A percentile compares a stretch with the other conserved stretches of the same genome.
These are phyloP conservation scores for Mormyrus proboscirostris DNA, from an alignment of 2,797 vertebrate genomes.

Conservation along the genomic window DNA sequence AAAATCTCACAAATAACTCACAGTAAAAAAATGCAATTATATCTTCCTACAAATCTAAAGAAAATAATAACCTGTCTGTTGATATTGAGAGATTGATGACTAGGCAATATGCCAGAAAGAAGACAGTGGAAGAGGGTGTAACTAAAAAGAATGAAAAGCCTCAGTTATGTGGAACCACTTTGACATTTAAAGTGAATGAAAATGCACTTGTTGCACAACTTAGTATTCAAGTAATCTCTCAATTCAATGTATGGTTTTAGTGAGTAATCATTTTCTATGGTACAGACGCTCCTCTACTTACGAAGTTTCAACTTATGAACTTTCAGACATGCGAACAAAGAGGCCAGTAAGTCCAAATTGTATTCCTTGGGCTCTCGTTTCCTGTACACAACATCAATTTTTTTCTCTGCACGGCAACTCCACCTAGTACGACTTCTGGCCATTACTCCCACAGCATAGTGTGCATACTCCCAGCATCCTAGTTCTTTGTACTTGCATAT, in stretches of 20 bases:
- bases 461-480: too few species aligned
- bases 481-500: too few species aligned
- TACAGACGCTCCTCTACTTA: neutral
- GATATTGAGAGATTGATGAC: neutral
- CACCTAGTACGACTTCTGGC: too few species aligned
- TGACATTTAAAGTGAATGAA: neutral
- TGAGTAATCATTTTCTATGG: neutral
- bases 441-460: too few species aligned
- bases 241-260: neutral
- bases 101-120: neutral
- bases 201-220: neutral
- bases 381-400: too few species aligned
- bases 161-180: neutral
- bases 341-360: neutral
- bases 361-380: neutral
- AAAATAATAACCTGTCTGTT: neutral
- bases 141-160: neutral
- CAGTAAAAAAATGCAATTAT: neutral
- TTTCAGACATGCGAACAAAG: neutral
- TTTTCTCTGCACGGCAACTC: too few species aligned
- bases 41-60: neutral
- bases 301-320: too few species aligned
- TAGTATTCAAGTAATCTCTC: neutral
- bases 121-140: neutral
- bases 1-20: neutral